Base-by-base conservation (phyloP, 2,113 vertebrate species). In the Tauraco erythrolophus region DNA sequence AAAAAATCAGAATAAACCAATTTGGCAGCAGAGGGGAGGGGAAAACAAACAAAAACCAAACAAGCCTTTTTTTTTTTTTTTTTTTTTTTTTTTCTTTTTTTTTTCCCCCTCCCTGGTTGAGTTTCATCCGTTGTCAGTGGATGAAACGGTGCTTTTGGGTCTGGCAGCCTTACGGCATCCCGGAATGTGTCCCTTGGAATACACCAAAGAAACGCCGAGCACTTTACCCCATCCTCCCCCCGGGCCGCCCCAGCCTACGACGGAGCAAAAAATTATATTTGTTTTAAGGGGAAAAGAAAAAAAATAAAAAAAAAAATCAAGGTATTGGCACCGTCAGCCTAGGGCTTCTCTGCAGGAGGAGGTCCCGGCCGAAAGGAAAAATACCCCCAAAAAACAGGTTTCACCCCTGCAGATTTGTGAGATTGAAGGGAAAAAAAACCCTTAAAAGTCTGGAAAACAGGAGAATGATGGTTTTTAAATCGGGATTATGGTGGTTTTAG, bases 131-230 rank as follows among this genome's bases (percentile, higher is more conserved):
- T 50, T 3, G 9, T 11, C 1, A 9, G 81, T 68, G 58, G 84
- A 53, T 78, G 56, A 82, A 94, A 72, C 2, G 61, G 83, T 88
- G 91, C 65, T 95, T 85, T 91, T 0, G 31, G 89, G 75, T 79
- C 48, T 76, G 4, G 6, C 60, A 75, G 24, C 65, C 57, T 79
- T 35, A 31, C 2, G 23, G 82, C 78, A 50, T 78, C 58, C 65
- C 3, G 9, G 94, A 95, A 92, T 80, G 94, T 77, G 84, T 96
- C 86, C 89, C 84, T 61, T 64, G 85, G 88, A 94, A 56, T 89
- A 97, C 91, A 92, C 96, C 96, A 97, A 97, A 97, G 96, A 97
- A 89, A 83, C 2, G 66, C 85, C 50, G 22, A 96, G 96, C 96
- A 95, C 96, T 97, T 97, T 97, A 95, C 62, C 90, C 88, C 5